These are phyloP conservation scores for Orchestes rusci DNA, from an alignment of 2,888 invertebrate genomes.

Conservation along the genomic window DNA sequence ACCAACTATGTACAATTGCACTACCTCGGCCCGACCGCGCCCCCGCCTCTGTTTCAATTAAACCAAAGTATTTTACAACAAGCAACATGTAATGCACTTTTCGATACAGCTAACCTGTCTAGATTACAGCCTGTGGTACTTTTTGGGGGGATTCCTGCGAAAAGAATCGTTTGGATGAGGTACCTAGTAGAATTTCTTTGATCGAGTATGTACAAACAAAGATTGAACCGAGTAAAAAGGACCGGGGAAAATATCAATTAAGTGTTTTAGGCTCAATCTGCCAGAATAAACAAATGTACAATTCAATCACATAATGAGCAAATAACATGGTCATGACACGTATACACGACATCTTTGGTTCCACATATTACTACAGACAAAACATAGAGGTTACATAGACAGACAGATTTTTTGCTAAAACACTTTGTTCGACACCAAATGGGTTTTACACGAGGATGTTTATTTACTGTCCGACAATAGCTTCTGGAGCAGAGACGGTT, in stretches of 20 bases:
- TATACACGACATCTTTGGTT: slow-evolving; percentile 25
- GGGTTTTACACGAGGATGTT: too few relatives aligned
- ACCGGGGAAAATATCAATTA: too few relatives aligned
- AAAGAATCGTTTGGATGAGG: too few relatives aligned
- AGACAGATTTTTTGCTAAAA: slow-evolving; percentile 25
- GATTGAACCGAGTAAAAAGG: too few relatives aligned
- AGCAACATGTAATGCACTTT: slow-evolving; percentile 45
- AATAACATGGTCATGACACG: slow-evolving; percentile 11
- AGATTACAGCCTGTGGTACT: slow-evolving; percentile 46
- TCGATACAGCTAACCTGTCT: slow-evolving; percentile 47
- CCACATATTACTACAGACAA: slow-evolving; percentile 22
- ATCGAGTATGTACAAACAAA: slow-evolving; percentile 28
- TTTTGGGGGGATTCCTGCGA: neutral
- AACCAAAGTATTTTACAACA: slow-evolving; percentile 36
- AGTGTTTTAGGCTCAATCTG: too few relatives aligned
- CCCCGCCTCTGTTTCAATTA: neutral
- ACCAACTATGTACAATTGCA: slow-evolving; percentile 46
- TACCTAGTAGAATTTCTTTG: slow-evolving; percentile 44
- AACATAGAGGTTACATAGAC: slow-evolving; percentile 1
- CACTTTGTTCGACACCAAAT: slow-evolving; percentile 17
- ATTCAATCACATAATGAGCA: slow-evolving; percentile 21
- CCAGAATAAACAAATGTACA: slow-evolving; percentile 20
- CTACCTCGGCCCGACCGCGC: slow-evolving; percentile 37
- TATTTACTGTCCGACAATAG: slow-evolving; percentile 60
- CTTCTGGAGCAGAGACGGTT: slow-evolving; percentile 77